These are phyloP conservation scores for Drosophila melanocephala DNA, from an alignment of 2,888 invertebrate genomes.

Conservation along the genomic window DNA sequence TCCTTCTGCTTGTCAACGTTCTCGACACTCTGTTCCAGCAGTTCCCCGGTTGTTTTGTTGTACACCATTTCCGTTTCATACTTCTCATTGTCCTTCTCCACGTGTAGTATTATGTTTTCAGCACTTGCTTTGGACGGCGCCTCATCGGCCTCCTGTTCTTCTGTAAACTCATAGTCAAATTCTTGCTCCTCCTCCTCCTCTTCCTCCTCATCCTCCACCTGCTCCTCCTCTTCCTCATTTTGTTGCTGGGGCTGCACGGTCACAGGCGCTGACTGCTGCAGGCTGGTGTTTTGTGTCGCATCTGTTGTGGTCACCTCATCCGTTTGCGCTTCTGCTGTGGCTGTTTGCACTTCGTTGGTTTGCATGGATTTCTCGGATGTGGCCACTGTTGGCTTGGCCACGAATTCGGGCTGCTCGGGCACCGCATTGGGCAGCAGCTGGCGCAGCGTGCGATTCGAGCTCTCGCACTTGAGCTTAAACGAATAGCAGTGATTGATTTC, in stretches of 20 bases:
- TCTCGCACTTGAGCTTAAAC: slow-evolving; percentile 85
- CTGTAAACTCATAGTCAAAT: slow-evolving; percentile 64
- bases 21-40: slow-evolving; percentile 38
- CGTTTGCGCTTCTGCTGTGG: slow-evolving; percentile 58
- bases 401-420: slow-evolving; percentile 56
- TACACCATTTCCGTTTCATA: slow-evolving; percentile 55
- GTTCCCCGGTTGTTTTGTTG: slow-evolving; percentile 35
- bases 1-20: slow-evolving; percentile 45
- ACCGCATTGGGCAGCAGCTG: slow-evolving; percentile 78
- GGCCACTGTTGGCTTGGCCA: slow-evolving; percentile 12
- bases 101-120: slow-evolving; percentile 55
- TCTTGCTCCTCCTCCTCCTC: slow-evolving; percentile 39
- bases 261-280: slow-evolving; percentile 5
- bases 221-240: slow-evolving; percentile 13
- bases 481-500: slow-evolving; percentile 84
- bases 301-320: slow-evolving; percentile 34
- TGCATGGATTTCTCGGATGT: slow-evolving; percentile 51
- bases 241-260: background rate
- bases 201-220: slow-evolving; percentile 13
- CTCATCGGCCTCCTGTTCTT: slow-evolving; percentile 45
- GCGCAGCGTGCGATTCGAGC: slow-evolving; percentile 82
- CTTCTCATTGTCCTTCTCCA: slow-evolving; percentile 46
- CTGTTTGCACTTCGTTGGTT: slow-evolving; percentile 32
- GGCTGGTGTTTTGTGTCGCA: slow-evolving; percentile 26
- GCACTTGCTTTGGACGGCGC: slow-evolving; percentile 27